Base-by-base conservation (phyloP, 2,797 vertebrate species). In the Allobates femoralis region DNA sequence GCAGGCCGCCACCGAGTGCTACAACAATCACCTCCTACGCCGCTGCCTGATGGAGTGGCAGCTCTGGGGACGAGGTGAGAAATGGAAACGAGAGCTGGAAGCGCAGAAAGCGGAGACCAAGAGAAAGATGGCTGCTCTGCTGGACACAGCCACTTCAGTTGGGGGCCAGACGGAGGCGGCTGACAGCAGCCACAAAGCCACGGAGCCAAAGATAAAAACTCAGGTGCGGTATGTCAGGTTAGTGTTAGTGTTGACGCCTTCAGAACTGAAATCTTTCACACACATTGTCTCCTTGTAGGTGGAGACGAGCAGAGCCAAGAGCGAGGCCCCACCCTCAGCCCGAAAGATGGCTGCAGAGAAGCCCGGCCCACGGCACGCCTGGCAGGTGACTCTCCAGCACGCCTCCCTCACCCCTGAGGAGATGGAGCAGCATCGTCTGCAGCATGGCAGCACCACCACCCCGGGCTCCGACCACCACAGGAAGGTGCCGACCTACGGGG, bases 91-190 rank as follows among this genome's bases (percentile, higher is more conserved):
- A 87, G 91, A 95, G 62, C 92, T 97, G 82, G 92, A 96, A 55
- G 86, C 89, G 18, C 93, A 91, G 89, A 97, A 96, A 82, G 94
- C 96, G 79, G 94, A 97, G 92, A 99, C 90, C 0, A 94, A 93
- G 41, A 92, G 84, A 88, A 99, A 97, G 92, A 98, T 99, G 95
- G 93, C 93, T 5, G 94, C 94, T 83, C 92, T 99, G 85, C 94
- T 99, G 74, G 89, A 90, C 11, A 94, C 95, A 26, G 94, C 94
- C 11, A 90, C 91, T 8, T 92, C 94, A 0, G 90, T 90, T 19
- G 93, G 95, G 58, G 91, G 26, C 19, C 32, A 34, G 50, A 30
- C 23, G 8, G 73, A 58, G 46, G 37, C 2, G n/a, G 26, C 11
- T 18, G 23, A 16, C 32, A 18, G 41, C 50, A 67, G 34, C 67